Evolutionary conservation across 2,113 vertebrate species (phyloP), one percentile per base, ranked within the genome.

Genomic region (Condylura cristata): DNA sequence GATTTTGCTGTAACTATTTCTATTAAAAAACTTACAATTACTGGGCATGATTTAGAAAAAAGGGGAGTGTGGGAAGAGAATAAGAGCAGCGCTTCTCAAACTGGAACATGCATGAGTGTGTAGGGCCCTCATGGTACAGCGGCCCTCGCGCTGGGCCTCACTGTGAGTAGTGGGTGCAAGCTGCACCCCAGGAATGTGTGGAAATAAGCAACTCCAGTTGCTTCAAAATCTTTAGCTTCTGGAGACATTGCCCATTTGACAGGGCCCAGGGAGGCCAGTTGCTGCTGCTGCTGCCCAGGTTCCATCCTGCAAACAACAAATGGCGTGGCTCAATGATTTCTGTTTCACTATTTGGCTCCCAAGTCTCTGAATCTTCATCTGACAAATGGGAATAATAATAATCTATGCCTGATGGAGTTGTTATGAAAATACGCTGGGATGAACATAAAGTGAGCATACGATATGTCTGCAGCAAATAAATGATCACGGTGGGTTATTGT

Each of bases 21-120:
- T 84, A 66, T 79, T 37, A 46, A 83, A 91, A 34, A 83, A 76
- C 1, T 79, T 72, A 6, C 51, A 78, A 90, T 37, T n/a, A 51
- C 63, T n/a, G 5, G 13, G 14, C 32, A 46, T 66, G 65, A 37
- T 53, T 46, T 44, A 81, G 60, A 79, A n/a, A 9, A 9, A 44
- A 65, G n/a, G 46, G 17, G 7, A 39, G 32, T 32, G 18, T 13
- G 78, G 37, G 6, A 8, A 32, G 51, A 32, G 44, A 30, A n/a
- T n/a, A n/a, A 80, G 2, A 51, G 32, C n/a, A 51, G 66, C 2
- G 20, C 22, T 65, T 75, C 85, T 76, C 80, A 28, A 18, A 16
- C 20, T 22, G 17, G 16, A n/a, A 17, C 1, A 1, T 5, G 48
- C 28, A 0, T 56, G 8, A 61, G 6, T 9, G 24, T 26, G 14